phyloP scores from a whole-genome alignment of 2,797 vertebrate species.

The Rhyacichthys aspro region DNA sequence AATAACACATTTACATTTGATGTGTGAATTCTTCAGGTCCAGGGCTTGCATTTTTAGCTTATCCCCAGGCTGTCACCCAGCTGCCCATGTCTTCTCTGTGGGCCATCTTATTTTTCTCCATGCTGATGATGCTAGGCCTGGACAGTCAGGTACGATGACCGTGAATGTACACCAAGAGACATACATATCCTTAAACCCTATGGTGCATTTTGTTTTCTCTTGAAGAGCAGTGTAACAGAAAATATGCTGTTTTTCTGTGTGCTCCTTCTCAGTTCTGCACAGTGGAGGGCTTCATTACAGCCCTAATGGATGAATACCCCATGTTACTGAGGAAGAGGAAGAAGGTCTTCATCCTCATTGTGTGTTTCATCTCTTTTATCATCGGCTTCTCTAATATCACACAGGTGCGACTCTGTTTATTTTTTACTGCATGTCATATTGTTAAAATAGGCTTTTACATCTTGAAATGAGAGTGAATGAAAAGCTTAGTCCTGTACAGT shows the following conservation, averaged over 20 bases:
- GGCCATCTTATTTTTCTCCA: constrained; percentile 94
- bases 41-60: constrained; percentile 91
- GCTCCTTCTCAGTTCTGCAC: constrained; percentile 86
- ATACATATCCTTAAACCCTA: too few species aligned
- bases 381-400: constrained; percentile 93
- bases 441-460: neutral
- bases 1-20: neutral
- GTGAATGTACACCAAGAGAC: neutral
- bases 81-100: constrained; percentile 90
- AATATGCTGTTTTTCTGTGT: neutral
- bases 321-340: constrained; percentile 85
- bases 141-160: constrained; percentile 84
- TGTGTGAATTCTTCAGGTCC: constrained; percentile 78
- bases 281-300: constrained; percentile 92
- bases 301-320: constrained; percentile 90
- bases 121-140: constrained; percentile 93
- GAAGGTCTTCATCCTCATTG: constrained; percentile 87
- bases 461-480: neutral
- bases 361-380: constrained; percentile 88
- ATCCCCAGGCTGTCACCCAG: constrained; percentile 91
- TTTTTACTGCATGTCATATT: constrained; percentile 2
- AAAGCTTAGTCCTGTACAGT: neutral
- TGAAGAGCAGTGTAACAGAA: too few species aligned
- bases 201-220: too few species aligned
- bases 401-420: constrained; percentile 79